Base-by-base conservation (phyloP, 2,797 vertebrate species). In the Malurus leucopterus region DNA sequence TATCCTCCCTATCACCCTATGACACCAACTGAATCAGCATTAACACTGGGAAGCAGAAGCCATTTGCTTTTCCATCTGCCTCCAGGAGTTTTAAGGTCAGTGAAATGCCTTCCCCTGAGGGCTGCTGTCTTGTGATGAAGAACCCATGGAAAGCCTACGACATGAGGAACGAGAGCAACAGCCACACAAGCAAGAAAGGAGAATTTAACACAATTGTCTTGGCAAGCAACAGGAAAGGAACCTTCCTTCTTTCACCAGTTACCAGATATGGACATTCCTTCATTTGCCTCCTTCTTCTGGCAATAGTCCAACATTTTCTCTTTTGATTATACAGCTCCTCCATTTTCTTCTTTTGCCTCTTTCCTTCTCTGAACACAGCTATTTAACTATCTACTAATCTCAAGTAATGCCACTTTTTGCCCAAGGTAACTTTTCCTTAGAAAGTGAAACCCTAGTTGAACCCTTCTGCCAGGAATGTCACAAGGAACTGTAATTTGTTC, bases 381-480 rank as follows among this genome's bases (percentile, higher is more conserved):
- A 57, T 51, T 67, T 73, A 91, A 36, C 51, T 36, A 41, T 36
- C 44, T 72, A n/a, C 27, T 89, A 40, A 91, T 74, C 76, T 92
- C 67, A 89, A 69, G 63, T 65, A n/a, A 88, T 89, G 40, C 63
- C 69, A 85, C 53, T n/a, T 69, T 75, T 18, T 27, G 21, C 15
- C 81, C 68, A 75, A 67, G 67, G 69, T 44, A 93, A 83, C 61
- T 84, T 78, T 70, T 78, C 24, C 57, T 82, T 78, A 61, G n/a
- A 69, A 90, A 89, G 38, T 72, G 55, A 89, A 75, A 80, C 69
- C 59, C 47, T 87, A 65, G 58, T 17, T 62, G 55, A 90, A 93
- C 59, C 55, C 16, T 55, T 76, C 32, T 81, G 36, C 63, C 69
- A 75, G 58, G 65, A 82, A 88, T 67, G 77, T 80, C 88, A 86